phyloP scores from a whole-genome alignment of 2,113 vertebrate species.

The Neodon shergylaensis region DNA sequence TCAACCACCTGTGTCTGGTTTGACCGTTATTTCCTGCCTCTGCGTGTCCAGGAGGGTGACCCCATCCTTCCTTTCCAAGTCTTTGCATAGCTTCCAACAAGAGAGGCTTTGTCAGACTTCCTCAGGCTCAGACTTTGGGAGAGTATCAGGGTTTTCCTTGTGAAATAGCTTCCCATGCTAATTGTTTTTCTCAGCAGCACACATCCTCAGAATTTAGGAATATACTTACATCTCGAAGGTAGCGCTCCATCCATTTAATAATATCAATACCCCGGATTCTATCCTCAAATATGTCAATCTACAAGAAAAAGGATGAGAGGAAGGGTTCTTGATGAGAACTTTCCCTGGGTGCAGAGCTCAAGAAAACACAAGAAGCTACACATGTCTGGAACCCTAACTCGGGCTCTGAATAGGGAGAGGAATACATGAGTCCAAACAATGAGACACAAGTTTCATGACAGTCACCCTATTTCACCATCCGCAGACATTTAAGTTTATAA shows the following conservation, averaged over 20 bases:
- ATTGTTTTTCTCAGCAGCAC: slow-evolving; percentile 22
- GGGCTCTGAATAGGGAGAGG: background rate
- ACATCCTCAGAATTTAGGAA: slow-evolving; percentile 1
- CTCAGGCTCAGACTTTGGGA: slow-evolving; percentile 16
- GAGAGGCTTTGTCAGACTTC: slow-evolving; percentile 62
- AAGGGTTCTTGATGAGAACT: background rate
- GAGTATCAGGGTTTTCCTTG: slow-evolving; percentile 5
- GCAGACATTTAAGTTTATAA: slow-evolving; percentile 45
- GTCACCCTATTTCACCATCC: slow-evolving; percentile 17
- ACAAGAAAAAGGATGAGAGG: slow-evolving; percentile 58
- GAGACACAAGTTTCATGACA: slow-evolving; percentile 56
- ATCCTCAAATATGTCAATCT: slow-evolving; percentile 97
- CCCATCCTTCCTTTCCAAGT: slow-evolving; percentile 67
- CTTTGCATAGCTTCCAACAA: slow-evolving; percentile 57
- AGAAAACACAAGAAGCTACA: slow-evolving; percentile 5
- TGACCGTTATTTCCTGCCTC: slow-evolving; percentile 73
- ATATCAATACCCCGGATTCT: slow-evolving; percentile 92
- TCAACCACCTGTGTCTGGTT: slow-evolving; percentile 79
- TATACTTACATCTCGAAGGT: slow-evolving; percentile 93
- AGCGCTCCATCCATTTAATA: slow-evolving; percentile 97
- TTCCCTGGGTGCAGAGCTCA: background rate
- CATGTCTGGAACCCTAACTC: background rate
- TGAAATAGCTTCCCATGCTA: background rate
- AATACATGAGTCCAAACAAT: background rate
- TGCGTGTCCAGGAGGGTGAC: slow-evolving; percentile 64